Percentiles rank a stretch among this genome's conserved stretches.
Evolutionary conservation across 2,888 invertebrate species (phyloP).

Genomic region (Cotesia congregata): DNA sequence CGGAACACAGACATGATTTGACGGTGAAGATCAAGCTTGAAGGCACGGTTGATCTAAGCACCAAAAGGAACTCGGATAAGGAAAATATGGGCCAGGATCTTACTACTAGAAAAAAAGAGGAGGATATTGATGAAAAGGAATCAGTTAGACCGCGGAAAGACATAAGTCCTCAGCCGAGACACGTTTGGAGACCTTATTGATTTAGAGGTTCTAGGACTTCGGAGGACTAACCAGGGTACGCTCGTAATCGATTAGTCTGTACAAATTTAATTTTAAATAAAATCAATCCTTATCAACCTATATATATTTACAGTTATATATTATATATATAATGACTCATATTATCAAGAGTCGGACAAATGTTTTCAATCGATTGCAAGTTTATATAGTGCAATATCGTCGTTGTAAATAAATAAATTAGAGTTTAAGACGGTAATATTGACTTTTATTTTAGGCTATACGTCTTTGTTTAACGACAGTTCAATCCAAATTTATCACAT

Average conservation of each 20-base stretch:
- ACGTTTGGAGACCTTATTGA: slow-evolving; percentile 69
- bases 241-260: slow-evolving; percentile 49
- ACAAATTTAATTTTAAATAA: slow-evolving; percentile 26
- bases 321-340: not conserved
- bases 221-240: slow-evolving; percentile 70
- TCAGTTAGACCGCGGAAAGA: slow-evolving; percentile 61
- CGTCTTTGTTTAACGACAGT: no score
- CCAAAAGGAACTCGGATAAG: slow-evolving; percentile 63
- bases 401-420: slow-evolving; percentile 39
- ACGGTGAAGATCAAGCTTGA: slow-evolving; percentile 65
- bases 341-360: slow-evolving; percentile 12
- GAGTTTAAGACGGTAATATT: not conserved
- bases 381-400: slow-evolving; percentile 33
- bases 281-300: slow-evolving; percentile 6
- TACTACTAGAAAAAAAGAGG: slow-evolving; percentile 61
- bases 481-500: no score
- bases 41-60: slow-evolving; percentile 66
- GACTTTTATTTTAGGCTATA: not conserved
- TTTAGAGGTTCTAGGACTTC: slow-evolving; percentile 57
- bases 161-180: slow-evolving; percentile 66
- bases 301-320: not conserved
- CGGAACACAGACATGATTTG: slow-evolving; percentile 54
- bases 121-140: slow-evolving; percentile 61
- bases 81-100: slow-evolving; percentile 67
- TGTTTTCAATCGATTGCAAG: slow-evolving; percentile 13